phyloP scores from a whole-genome alignment of 2,113 vertebrate species.

The Gorsachius goisagi region DNA sequence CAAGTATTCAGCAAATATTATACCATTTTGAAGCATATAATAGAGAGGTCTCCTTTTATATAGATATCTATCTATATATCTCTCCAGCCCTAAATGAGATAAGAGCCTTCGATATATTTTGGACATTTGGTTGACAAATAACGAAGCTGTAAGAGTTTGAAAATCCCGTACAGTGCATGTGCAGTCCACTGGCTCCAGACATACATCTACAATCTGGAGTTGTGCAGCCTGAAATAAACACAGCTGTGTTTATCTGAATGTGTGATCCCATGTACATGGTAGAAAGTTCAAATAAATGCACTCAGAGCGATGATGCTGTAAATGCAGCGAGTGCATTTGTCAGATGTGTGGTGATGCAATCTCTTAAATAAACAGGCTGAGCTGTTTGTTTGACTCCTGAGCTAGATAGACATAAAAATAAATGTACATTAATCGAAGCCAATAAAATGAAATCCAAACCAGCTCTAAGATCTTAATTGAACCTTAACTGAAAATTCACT shows the following conservation, averaged over 20 bases:
- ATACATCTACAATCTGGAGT: constrained; percentile 66
- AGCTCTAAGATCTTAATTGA: constrained; percentile 9
- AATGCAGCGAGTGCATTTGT: constrained; percentile 73
- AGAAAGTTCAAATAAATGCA: constrained; percentile 80
- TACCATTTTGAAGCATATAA: neutral
- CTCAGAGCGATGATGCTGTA: constrained; percentile 20
- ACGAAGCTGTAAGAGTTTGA: constrained; percentile 45
- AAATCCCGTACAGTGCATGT: constrained; percentile 6
- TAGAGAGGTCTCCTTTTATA: neutral
- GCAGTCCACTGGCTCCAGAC: constrained; percentile 63
- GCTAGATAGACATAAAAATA: constrained; percentile 50
- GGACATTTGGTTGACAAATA: neutral
- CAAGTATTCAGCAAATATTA: constrained; percentile 12
- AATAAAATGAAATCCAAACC: constrained; percentile 38
- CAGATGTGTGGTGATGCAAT: constrained; percentile 74
- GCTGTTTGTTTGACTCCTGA: constrained; percentile 69
- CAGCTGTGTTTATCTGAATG: constrained; percentile 81
- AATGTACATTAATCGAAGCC: constrained; percentile 10
- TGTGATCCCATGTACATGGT: constrained; percentile 75
- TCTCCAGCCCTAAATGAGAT: constrained; percentile 1
- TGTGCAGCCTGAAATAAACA: constrained; percentile 75
- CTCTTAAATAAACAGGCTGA: constrained; percentile 71
- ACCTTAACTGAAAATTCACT: constrained; percentile 21
- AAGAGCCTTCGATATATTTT: neutral
- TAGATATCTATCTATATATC: neutral